Evolutionary conservation across 1,140 invertebrate genomes (phyloP), one percentile per base, ranked within the genome.

Genomic region (Lepidurus couesii): DNA sequence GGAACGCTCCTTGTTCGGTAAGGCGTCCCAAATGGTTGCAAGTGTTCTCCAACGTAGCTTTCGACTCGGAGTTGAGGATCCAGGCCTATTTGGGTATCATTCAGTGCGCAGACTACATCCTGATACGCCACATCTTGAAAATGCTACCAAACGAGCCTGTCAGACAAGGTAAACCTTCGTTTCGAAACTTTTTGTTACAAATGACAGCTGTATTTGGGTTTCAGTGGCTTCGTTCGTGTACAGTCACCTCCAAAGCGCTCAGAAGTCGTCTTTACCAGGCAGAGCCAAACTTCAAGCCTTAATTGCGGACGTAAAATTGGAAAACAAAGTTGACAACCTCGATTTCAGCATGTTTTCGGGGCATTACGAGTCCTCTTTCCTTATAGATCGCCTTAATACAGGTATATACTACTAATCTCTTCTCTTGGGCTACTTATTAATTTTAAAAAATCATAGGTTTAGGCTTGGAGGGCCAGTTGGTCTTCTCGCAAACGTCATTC

Each of bases 191-290:
- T n/a, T 34, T 34, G 21, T 34, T 73, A 78, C 21, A n/a, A 7
- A 9, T n/a, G 44, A 44, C 16, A 44, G n/a, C 81, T 65, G 45
- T 81, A 21, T 42, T 73, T 78, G 73, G 42, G 8, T 87, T 87
- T 42, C 83, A 94, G 95, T 96, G 77, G 94, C 95, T 7, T 95
- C 95, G 11, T 98, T 95, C 84, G 92, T 98, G 9, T 96, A 93
- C 93, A 95, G 93, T 74, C 94, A 98, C 84, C 85, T 98, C 53
- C 92, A 89, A 79, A 97, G 96, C 85, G 83, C 96, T 42, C 89
- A 92, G 75, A 92, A 93, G 80, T 95, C 93, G 0, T 92, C 93
- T 0, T 89, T 94, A 6, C 94, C 95, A 0, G 91, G 90, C 11
- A 89, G 91, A 82, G 89, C 94, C 16, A 91, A 93, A 82, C 90